Base-by-base conservation (phyloP, 2,113 vertebrate genomes). In the Cygnus atratus region DNA sequence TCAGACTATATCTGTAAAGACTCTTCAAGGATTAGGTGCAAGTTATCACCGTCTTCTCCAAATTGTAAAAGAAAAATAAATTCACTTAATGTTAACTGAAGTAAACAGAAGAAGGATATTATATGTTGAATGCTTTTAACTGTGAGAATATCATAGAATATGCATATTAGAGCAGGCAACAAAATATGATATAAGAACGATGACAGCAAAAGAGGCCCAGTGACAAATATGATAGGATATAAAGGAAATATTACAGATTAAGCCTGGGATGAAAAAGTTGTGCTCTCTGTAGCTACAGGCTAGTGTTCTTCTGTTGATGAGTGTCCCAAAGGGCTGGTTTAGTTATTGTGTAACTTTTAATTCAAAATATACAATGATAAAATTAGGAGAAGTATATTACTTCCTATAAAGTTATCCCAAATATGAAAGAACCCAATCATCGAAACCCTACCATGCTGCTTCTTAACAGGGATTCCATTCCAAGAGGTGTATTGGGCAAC, bases 1-100 rank as follows among this genome's bases (percentile, higher is more conserved):
- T 87, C 72, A 76, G 48, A 57, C 41, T 61, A 16, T 72, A 76
- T 79, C 43, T 86, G 8, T 79, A 83, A 88, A 81, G 24, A 57
- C 18, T 74, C 6, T 81, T 81, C 37, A 88, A 88, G 41, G 41
- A 62, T 74, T 57, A 72, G 52, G 24, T 84, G n/a, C 26, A 68
- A 10, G 24, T 87, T 72, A 21, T 71, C 24, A 61, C 44, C 11
- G 17, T 52, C 44, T 72, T 80, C n/a, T 81, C n/a, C 15, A 58
- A 58, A 72, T 67, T 67, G 67, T 22, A 68, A 87, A 63, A 11
- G 6, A 72, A 79, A 85, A 88, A 20, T 39, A 67, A 73, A 59
- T 70, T 67, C 24, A 31, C 19, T 39, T 81, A 35, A 35, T 43
- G 33, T 68, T 78, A 75, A 58, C 57, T 84, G 41, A 76, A 72